Percentiles rank a stretch among this genome's conserved stretches.
Conservation (phyloP, 2,113 vertebrate species). For the Calypte anna region DNA sequence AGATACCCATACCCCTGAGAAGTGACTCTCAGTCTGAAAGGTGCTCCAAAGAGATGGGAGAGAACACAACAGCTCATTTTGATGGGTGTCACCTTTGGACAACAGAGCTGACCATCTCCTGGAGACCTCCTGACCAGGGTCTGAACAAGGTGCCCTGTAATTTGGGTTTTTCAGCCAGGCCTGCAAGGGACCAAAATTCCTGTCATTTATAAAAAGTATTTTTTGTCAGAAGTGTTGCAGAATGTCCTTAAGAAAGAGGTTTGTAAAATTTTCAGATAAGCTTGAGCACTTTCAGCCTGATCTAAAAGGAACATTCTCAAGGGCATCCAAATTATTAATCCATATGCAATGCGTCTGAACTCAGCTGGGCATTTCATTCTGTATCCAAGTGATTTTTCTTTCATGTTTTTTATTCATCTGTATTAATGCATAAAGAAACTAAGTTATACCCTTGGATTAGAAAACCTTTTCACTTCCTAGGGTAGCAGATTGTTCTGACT, state of each 20-base stretch:
- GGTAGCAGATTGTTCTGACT: background rate
- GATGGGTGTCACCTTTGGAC: background rate
- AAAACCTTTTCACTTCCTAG: conserved; percentile 11
- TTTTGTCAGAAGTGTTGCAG: background rate
- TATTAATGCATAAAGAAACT: conserved; percentile 12
- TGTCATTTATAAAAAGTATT: background rate
- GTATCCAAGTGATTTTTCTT: conserved; percentile 15
- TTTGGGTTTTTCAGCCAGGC: background rate
- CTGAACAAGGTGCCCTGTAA: background rate
- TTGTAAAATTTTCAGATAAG: background rate
- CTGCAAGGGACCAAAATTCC: background rate
- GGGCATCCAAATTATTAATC: conserved; percentile 33
- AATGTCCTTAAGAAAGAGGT: background rate
- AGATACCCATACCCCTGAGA: background rate
- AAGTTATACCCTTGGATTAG: background rate
- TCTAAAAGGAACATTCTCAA: background rate
- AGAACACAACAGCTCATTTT: background rate
- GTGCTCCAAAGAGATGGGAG: background rate
- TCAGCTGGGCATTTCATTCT: conserved; percentile 24
- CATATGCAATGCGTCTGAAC: background rate
- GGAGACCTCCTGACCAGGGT: background rate
- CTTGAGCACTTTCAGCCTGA: background rate
- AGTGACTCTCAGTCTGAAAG: background rate
- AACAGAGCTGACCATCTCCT: background rate
- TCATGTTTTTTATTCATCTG: background rate